Evolutionary conservation across 92 coral and sea anemone genomes (phyloP), one percentile per base, ranked within the genome.

Genomic region (Palythoa caribaeorum): DNA sequence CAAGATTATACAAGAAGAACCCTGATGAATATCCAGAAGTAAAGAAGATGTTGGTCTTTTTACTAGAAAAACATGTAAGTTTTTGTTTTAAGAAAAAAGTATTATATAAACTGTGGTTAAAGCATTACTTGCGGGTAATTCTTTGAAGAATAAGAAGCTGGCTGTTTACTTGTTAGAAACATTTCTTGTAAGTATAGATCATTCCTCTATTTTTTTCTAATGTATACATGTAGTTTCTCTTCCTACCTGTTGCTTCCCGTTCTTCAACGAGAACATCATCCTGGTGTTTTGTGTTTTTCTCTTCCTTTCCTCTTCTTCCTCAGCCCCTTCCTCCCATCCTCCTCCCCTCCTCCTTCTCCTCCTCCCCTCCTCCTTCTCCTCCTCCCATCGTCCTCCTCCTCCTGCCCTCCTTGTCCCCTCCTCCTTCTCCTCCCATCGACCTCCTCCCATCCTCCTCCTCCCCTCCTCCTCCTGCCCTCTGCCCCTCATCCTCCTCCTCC

Each of bases 1-100:
- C 96, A 37, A 95, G 89, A 70, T 47, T 86, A 9, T 84, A 95
- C 91, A 95, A 92, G 77, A 95, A 93, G 79, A 94, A 95, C 59
- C 87, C 94, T 17, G 92, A 93, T 35, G 91, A 95, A 63, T 88
- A 90, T 16, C 78, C 85, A 84, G 96, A 95, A 72, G 15, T 91
- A 66, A 95, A 90, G 84, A 83, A 92, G 80, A 89, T 79, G 87
- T 78, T 95, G 48, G 98, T 95, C 11, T 95, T 91, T 78, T 88
- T 93, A 13, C 80, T 95, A 15, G 98, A 95, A 81, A 95, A 93
- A 62, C 98, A 95, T 93, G 98, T 95, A 53, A 91, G 98, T 95
- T 80, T 66, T 52, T 16, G 21, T 74, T n/a, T 48, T 47, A 17
- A 19, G 6, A 47, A 16, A 50, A 39, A 62, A 19, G 28, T 28